These are phyloP conservation scores for Beroe ovata DNA, from an alignment of 37 sponge, comb jelly and placozoan genomes.

Conservation along the genomic window DNA sequence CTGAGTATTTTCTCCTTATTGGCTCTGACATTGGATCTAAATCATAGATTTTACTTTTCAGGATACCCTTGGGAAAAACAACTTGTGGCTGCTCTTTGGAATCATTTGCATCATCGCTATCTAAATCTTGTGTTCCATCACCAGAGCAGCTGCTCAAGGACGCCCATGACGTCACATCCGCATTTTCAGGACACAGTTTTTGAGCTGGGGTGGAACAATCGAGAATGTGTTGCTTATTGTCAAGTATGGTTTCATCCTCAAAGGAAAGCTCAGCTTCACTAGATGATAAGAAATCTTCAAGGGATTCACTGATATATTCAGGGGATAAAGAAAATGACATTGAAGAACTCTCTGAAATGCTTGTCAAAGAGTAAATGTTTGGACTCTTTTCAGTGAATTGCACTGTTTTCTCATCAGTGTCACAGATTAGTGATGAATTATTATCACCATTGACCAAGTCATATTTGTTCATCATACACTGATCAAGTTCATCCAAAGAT, in stretches of 20 bases:
- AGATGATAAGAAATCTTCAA: neutral
- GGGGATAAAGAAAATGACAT: neutral
- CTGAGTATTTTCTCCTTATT: neutral
- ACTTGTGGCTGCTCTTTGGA: neutral
- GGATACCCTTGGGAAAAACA: neutral
- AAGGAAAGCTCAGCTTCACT: no score
- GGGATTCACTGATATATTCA: neutral
- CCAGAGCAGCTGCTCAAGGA: neutral
- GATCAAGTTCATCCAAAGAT: constrained; percentile 44
- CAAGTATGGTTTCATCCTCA: no score
- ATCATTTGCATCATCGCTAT: neutral
- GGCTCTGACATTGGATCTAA: neutral
- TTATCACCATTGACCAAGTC: neutral
- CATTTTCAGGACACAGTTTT: neutral
- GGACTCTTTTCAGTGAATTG: constrained; percentile 10
- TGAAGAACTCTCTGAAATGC: constrained; percentile 14
- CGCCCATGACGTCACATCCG: neutral
- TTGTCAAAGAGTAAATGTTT: constrained; percentile 20
- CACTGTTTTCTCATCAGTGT: neutral
- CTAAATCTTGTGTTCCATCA: neutral
- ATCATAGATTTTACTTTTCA: neutral
- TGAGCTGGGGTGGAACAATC: no score
- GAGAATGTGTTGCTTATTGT: no score
- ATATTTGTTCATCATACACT: constrained; percentile 10
- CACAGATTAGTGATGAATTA: no score